Percentiles rank a stretch among this genome's conserved stretches.
phyloP scores from a whole-genome alignment of 2,888 invertebrate species.

The Synanthedon vespiformis region DNA sequence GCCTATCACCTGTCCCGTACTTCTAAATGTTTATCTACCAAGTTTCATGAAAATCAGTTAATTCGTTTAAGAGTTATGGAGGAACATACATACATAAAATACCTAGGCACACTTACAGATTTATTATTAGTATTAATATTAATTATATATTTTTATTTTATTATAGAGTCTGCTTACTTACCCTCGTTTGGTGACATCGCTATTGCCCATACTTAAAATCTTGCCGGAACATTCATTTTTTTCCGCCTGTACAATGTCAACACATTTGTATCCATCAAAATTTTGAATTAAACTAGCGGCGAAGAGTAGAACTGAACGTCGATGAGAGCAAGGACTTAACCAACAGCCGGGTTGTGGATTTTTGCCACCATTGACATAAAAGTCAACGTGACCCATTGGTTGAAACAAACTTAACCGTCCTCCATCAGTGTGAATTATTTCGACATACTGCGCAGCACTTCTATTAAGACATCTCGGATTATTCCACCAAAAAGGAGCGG shows the following conservation, averaged over 20 bases:
- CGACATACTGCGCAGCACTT: conserved; percentile 36
- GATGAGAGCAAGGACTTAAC: conserved; percentile 40
- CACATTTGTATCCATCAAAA: conserved; percentile 30
- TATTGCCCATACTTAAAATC: conserved; percentile 34
- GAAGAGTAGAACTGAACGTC: conserved; percentile 33
- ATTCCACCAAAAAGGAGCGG: conserved; percentile 39
- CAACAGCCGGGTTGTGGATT: conserved; percentile 46
- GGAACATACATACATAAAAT: too few species aligned
- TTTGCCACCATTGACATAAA: conserved; percentile 53
- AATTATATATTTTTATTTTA: too few species aligned
- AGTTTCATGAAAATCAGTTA: too few species aligned
- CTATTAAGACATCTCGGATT: conserved; percentile 30
- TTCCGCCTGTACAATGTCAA: conserved; percentile 24
- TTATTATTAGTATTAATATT: too few species aligned
- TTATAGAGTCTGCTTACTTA: conserved; percentile 9
- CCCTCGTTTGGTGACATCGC: conserved; percentile 29
- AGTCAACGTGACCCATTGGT: conserved; percentile 35
- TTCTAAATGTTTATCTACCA: too few species aligned
- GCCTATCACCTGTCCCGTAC: too few species aligned
- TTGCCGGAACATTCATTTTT: conserved; percentile 25
- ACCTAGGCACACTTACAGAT: too few species aligned
- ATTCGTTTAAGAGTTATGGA: too few species aligned
- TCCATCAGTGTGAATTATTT: conserved; percentile 50
- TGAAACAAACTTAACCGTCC: conserved; percentile 38
- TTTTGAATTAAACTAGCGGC: conserved; percentile 37